Conservation (phyloP, 2,797 vertebrate species). For the Cirrhinus molitorella region DNA sequence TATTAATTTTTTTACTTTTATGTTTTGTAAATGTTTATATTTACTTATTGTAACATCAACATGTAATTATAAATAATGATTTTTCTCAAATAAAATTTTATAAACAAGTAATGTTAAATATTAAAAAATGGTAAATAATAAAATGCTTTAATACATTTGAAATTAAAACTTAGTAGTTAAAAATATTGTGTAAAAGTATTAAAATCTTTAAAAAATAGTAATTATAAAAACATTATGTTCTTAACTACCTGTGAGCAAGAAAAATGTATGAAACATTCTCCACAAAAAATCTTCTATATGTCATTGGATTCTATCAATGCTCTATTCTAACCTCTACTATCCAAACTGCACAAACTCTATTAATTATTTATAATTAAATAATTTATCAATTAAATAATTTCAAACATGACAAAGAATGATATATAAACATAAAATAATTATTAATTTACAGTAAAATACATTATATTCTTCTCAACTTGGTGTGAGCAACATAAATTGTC, state of each 20-base stretch:
- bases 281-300: no score
- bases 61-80: neutral
- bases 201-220: neutral
- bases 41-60: neutral
- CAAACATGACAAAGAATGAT: no score
- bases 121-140: neutral
- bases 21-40: neutral
- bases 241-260: no score
- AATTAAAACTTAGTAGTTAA: no score
- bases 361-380: no score
- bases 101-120: neutral
- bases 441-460: neutral
- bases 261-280: no score
- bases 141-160: neutral
- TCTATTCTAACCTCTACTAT: no score
- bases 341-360: no score
- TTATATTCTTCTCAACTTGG: neutral
- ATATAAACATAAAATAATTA: no score
- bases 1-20: neutral
- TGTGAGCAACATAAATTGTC: neutral
- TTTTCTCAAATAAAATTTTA: neutral
- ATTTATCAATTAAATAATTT: no score
- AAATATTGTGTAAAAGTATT: no score
- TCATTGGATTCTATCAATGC: no score
- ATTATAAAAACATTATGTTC: neutral